Conservation (phyloP, 2,888 invertebrate genomes). For the Halictus quadricinctus region DNA sequence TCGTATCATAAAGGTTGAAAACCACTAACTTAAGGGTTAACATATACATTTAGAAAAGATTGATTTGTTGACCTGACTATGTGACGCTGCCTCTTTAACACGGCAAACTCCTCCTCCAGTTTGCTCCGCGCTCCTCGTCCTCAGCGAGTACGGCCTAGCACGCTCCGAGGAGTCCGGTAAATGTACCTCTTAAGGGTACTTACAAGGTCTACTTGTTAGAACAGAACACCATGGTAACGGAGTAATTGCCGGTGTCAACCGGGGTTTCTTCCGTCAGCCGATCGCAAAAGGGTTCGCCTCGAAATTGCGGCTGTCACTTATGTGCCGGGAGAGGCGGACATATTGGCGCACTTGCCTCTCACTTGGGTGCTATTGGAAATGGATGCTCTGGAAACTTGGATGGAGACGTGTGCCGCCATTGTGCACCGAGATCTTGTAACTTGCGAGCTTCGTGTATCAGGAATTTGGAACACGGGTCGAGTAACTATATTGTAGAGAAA, state of each 20-base stretch:
- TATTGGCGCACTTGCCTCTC: conserved; percentile 3
- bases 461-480: background rate
- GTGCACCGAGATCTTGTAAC: background rate
- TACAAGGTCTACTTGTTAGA: conserved; percentile 20
- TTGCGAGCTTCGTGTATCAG: background rate
- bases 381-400: background rate
- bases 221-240: background rate
- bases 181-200: conserved; percentile 34
- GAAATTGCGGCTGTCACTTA: background rate
- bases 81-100: background rate
- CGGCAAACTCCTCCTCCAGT: background rate
- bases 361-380: background rate
- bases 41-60: background rate
- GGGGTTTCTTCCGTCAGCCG: background rate
- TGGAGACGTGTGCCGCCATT: background rate
- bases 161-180: conserved; percentile 12
- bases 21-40: background rate
- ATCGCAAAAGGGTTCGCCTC: conserved; percentile 9
- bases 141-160: background rate
- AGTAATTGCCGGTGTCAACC: background rate
- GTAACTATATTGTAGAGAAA: background rate
- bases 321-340: background rate
- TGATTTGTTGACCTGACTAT: too few relatives aligned
- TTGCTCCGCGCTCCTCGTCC: background rate
- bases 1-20: too few relatives aligned